Percentiles rank a stretch among this genome's conserved stretches.
These are phyloP conservation scores for Sander vitreus DNA, from an alignment of 2,113 vertebrate genomes.

Conservation along the genomic window DNA sequence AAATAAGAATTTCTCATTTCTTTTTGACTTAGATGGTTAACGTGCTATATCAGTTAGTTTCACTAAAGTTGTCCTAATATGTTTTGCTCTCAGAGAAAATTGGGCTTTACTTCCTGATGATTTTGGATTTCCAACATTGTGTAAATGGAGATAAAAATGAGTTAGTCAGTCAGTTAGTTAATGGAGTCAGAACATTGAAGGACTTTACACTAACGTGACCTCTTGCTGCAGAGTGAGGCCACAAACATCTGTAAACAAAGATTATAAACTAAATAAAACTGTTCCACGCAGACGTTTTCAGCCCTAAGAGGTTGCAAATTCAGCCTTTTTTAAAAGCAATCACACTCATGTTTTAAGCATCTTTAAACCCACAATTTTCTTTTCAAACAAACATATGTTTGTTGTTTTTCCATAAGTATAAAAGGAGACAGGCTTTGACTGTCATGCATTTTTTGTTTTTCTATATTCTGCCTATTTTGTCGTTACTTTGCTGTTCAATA, in stretches of 20 bases:
- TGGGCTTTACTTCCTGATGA: neutral
- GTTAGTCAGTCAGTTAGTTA: too few species aligned
- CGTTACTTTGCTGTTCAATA: neutral
- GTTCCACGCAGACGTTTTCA: neutral
- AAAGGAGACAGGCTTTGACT: neutral
- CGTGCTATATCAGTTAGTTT: neutral
- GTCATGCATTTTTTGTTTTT: neutral
- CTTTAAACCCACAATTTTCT: slow-evolving; percentile 29
- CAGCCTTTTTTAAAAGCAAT: neutral
- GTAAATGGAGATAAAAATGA: neutral
- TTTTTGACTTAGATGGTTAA: neutral
- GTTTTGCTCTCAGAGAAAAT: neutral
- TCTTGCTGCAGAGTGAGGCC: neutral
- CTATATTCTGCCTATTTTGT: neutral
- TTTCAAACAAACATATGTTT: slow-evolving; percentile 24
- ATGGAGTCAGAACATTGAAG: too few species aligned
- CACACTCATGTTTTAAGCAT: slow-evolving; percentile 27
- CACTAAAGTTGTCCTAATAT: too few species aligned
- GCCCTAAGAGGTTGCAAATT: neutral
- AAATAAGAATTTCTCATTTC: neutral
- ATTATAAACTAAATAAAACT: slow-evolving; percentile 5
- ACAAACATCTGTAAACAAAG: slow-evolving; percentile 1
- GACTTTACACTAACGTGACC: neutral
- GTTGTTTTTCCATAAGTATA: neutral
- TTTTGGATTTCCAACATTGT: neutral